Conservation (phyloP, 2,797 vertebrate genomes). For the Pogonophryne albipinna region DNA sequence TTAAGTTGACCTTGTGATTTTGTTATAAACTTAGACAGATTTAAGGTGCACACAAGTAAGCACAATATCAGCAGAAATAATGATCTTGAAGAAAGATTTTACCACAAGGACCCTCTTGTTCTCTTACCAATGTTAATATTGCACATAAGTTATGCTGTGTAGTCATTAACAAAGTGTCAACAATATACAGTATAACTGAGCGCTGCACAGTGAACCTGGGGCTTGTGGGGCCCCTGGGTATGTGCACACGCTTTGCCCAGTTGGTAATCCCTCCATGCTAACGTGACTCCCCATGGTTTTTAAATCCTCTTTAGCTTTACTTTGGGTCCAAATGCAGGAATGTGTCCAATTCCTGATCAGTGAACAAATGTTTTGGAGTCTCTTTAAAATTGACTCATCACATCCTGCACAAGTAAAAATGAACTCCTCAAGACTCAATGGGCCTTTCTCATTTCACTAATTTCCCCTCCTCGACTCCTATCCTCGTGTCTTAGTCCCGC, state of each 20-base stretch:
- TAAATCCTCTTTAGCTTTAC: slow-evolving; percentile 9
- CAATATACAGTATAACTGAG: neutral
- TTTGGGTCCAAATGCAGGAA: neutral
- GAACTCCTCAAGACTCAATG: neutral
- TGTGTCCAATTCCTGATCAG: neutral
- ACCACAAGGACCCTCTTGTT: neutral
- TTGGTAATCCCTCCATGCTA: neutral
- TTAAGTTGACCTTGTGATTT: neutral
- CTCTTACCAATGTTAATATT: neutral
- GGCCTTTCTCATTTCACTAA: no score
- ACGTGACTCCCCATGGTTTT: neutral
- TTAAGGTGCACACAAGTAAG: neutral
- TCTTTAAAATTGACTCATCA: neutral
- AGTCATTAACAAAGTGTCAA: neutral
- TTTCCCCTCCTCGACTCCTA: no score
- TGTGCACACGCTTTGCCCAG: neutral
- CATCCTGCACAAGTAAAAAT: neutral
- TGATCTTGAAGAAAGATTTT: neutral
- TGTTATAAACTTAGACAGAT: neutral
- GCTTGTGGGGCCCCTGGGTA: neutral
- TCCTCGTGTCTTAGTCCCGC: no score
- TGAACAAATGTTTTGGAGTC: neutral
- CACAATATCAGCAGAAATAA: slow-evolving; percentile 3
- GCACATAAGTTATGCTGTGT: neutral
- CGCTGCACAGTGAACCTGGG: slow-evolving; percentile 11